phyloP scores from a whole-genome alignment of 2,888 invertebrate genomes.

The Apamea anceps region DNA sequence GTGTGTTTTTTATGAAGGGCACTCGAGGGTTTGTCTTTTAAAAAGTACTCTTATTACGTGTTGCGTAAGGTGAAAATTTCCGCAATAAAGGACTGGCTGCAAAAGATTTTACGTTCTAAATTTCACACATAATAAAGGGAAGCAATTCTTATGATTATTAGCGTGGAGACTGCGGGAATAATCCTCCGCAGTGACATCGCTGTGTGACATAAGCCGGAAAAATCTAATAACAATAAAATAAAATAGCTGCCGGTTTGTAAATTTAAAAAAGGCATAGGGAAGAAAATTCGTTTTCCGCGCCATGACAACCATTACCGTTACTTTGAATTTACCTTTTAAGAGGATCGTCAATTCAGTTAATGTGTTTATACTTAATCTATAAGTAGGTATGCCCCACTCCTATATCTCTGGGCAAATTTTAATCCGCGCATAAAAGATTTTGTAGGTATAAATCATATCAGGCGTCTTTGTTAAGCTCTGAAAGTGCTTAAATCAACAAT shows the following conservation, averaged over 20 bases:
- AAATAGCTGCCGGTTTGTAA: slow-evolving; percentile 90
- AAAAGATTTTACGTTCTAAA: slow-evolving; percentile 86
- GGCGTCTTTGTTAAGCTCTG: slow-evolving; percentile 69
- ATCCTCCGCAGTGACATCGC: slow-evolving; percentile 87
- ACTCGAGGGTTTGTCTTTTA: slow-evolving; percentile 64
- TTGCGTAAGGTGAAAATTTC: slow-evolving; percentile 69
- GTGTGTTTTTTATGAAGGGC: slow-evolving; percentile 80
- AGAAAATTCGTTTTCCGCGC: slow-evolving; percentile 88
- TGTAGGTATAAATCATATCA: slow-evolving; percentile 67
- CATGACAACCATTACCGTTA: slow-evolving; percentile 88
- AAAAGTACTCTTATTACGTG: slow-evolving; percentile 76
- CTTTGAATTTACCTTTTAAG: slow-evolving; percentile 86
- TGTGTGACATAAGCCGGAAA: slow-evolving; percentile 90
- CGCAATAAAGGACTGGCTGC: slow-evolving; percentile 67
- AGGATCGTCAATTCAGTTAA: slow-evolving; percentile 78
- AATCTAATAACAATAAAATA: slow-evolving; percentile 91
- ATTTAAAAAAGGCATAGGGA: slow-evolving; percentile 88
- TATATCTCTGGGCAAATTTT: slow-evolving; percentile 62
- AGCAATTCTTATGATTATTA: slow-evolving; percentile 90
- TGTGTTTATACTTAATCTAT: slow-evolving; percentile 73
- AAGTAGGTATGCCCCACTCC: slow-evolving; percentile 55
- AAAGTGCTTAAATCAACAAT: slow-evolving; percentile 85
- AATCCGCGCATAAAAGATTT: slow-evolving; percentile 62
- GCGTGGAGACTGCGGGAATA: slow-evolving; percentile 88
- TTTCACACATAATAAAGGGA: slow-evolving; percentile 90